Percentiles rank a stretch among this genome's conserved stretches.
Conservation (phyloP, 2,113 vertebrate species). For the Ondatra zibethicus region DNA sequence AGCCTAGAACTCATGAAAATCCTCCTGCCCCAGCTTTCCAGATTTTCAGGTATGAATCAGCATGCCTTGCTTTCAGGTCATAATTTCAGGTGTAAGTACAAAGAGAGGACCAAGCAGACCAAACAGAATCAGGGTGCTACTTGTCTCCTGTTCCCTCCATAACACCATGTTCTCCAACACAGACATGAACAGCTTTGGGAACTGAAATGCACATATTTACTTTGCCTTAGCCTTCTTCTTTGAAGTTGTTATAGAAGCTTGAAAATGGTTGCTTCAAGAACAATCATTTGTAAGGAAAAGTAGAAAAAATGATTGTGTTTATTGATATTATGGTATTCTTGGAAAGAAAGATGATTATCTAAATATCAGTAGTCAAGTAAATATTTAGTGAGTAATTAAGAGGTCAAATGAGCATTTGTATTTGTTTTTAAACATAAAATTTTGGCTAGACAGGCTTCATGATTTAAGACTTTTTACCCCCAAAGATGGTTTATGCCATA, state of each 20-base stretch:
- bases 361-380: constrained; percentile 41
- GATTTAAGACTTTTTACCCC: constrained; percentile 41
- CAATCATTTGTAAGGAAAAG: constrained; percentile 7
- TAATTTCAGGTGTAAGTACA: constrained; percentile 30
- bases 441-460: constrained; percentile 4
- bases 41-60: not conserved
- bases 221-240: constrained; percentile 24
- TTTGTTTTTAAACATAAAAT: constrained; percentile 54
- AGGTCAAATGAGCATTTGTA: not conserved
- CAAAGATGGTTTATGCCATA: constrained; percentile 43
- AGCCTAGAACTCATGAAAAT: not conserved
- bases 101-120: constrained; percentile 27
- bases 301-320: not conserved
- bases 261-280: constrained; percentile 17
- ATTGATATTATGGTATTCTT: not conserved
- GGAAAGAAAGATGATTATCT: constrained; percentile 40
- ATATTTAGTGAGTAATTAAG: constrained; percentile 37
- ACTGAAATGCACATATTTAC: not conserved
- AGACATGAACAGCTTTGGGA: not conserved
- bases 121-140: not conserved
- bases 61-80: not conserved
- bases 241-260: not conserved
- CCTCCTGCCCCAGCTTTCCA: not conserved
- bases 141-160: not conserved
- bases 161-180: not conserved